phyloP scores from a whole-genome alignment of 2,797 vertebrate species.

The Neoniphon sammara region DNA sequence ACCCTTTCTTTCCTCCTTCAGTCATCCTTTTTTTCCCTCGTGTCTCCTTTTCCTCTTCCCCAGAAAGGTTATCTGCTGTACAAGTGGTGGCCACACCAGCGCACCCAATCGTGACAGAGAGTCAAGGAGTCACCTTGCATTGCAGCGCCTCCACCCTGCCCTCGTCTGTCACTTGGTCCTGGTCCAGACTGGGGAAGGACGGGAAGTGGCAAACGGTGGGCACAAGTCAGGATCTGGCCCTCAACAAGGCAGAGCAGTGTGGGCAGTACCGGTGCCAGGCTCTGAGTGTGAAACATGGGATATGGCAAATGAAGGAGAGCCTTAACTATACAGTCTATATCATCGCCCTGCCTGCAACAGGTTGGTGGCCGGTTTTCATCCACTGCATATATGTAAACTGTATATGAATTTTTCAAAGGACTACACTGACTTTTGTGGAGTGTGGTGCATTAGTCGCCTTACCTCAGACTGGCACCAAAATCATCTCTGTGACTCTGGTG shows the following conservation, averaged over 20 bases:
- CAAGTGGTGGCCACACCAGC: constrained; percentile 45
- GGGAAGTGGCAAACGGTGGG: constrained; percentile 11
- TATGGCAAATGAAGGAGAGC: neutral
- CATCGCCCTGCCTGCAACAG: constrained; percentile 36
- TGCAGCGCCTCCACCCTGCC: constrained; percentile 24
- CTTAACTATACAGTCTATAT: constrained; percentile 44
- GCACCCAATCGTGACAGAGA: constrained; percentile 49
- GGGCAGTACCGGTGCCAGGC: constrained; percentile 66
- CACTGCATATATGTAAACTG: too few species aligned
- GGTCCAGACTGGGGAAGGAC: constrained; percentile 25
- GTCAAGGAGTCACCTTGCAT: constrained; percentile 54
- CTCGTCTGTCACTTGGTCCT: constrained; percentile 16
- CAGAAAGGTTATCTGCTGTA: constrained; percentile 1
- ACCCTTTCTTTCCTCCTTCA: neutral
- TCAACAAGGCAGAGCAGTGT: constrained; percentile 62
- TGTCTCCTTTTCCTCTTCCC: neutral
- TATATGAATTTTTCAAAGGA: too few species aligned
- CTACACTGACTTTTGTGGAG: too few species aligned
- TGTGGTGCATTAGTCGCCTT: too few species aligned
- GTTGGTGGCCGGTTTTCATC: constrained; percentile 45
- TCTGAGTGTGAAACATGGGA: accelerated
- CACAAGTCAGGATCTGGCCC: neutral
- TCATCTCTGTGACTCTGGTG: too few species aligned
- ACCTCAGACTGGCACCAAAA: too few species aligned
- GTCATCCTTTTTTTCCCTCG: neutral